A percentile compares a stretch with the other conserved stretches of the same genome.
Conservation (phyloP, 1,140 invertebrate genomes). For the Hycleus phaleratus region DNA sequence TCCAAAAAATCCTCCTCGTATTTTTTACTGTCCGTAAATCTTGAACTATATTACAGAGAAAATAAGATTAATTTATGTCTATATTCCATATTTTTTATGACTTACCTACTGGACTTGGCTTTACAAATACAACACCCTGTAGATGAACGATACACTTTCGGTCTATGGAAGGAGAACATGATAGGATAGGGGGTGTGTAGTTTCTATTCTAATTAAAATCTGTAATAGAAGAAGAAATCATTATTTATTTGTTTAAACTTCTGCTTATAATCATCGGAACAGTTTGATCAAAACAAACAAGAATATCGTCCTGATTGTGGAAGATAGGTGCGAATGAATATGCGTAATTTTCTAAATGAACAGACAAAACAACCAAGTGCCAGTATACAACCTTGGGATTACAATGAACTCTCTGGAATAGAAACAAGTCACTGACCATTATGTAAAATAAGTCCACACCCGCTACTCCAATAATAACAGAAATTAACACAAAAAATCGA, state of each 20-base stretch:
- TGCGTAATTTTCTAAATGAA: too few relatives aligned
- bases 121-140: conserved; percentile 84
- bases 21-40: conserved; percentile 80
- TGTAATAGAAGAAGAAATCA: conserved; percentile 11
- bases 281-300: too few relatives aligned
- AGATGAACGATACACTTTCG: conserved; percentile 77
- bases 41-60: conserved; percentile 49
- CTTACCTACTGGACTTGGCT: conserved; percentile 73
- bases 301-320: too few relatives aligned
- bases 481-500: too few relatives aligned
- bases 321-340: too few relatives aligned
- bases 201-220: conserved; percentile 20
- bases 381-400: conserved; percentile 6
- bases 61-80: too few relatives aligned
- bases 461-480: too few relatives aligned
- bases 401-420: conserved; percentile 11
- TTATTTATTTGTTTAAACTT: too few relatives aligned
- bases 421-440: conserved; percentile 10
- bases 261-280: too few relatives aligned
- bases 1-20: conserved; percentile 80
- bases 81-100: neutral
- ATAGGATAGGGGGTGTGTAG: conserved; percentile 18
- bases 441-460: too few relatives aligned
- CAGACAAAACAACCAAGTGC: neutral
- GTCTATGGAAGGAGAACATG: conserved; percentile 88